Conservation (phyloP, 2,888 invertebrate genomes). For the Protophormia terraenovae region DNA sequence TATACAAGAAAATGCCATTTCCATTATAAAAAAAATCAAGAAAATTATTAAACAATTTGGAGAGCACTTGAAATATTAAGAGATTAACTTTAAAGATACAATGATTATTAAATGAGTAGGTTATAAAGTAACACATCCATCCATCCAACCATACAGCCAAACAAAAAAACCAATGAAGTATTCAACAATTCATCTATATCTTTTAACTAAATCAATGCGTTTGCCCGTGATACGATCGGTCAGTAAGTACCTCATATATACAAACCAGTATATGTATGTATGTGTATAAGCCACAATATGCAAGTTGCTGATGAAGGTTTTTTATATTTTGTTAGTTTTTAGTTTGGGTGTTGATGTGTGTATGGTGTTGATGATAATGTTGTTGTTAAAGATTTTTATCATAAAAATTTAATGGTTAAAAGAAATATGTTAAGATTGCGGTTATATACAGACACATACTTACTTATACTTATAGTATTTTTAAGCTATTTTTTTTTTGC, state of each 20-base stretch:
- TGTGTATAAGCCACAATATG: background rate
- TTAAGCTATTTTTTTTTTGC: constrained; percentile 4
- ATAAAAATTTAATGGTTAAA: constrained; percentile 45
- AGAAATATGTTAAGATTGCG: constrained; percentile 42
- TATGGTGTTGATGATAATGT: constrained; percentile 28
- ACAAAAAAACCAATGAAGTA: too few species aligned
- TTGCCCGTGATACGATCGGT: background rate
- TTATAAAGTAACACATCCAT: constrained; percentile 9
- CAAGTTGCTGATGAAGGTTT: constrained; percentile 34
- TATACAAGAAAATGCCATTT: constrained; percentile 43
- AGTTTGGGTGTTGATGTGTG: constrained; percentile 6
- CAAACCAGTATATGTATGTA: background rate
- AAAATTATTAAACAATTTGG: constrained; percentile 12
- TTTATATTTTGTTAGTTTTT: constrained; percentile 2
- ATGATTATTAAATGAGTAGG: constrained; percentile 57
- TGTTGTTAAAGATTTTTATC: constrained; percentile 55
- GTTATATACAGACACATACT: constrained; percentile 35
- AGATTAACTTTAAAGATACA: constrained; percentile 63
- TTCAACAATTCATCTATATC: background rate
- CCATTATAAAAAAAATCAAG: constrained; percentile 1
- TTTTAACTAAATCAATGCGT: background rate
- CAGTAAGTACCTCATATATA: background rate
- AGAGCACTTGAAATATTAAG: constrained; percentile 39
- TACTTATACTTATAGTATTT: background rate
- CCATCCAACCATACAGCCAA: background rate